phyloP scores from a whole-genome alignment of 2,888 invertebrate genomes.

The Drosophila rellima region DNA sequence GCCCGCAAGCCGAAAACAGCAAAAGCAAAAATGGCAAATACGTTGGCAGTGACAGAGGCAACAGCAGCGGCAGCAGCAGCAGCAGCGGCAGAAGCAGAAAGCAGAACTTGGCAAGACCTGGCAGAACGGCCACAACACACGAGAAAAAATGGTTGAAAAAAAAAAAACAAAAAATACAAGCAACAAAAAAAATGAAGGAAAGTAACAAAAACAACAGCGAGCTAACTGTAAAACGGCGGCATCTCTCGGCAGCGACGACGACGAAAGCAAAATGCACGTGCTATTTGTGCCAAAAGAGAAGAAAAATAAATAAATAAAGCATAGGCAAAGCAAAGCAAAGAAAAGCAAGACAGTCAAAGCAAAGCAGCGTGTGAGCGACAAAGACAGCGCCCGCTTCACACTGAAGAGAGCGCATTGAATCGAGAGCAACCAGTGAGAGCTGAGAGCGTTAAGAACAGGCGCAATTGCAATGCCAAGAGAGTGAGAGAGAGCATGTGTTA shows the following conservation, averaged over 20 bases:
- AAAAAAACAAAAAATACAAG: constrained; percentile 3
- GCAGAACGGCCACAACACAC: constrained; percentile 44
- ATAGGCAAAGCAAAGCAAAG: constrained; percentile 18
- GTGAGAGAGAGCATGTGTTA: constrained; percentile 27
- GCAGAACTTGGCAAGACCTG: constrained; percentile 46
- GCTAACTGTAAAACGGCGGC: constrained; percentile 29
- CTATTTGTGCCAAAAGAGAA: constrained; percentile 56
- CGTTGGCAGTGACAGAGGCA: constrained; percentile 43
- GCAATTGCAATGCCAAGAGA: constrained; percentile 39
- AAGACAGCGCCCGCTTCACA: constrained; percentile 3
- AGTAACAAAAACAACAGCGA: constrained; percentile 15
- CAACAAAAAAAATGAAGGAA: constrained; percentile 3
- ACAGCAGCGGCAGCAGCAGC: constrained; percentile 26
- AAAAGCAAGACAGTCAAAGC: neutral
- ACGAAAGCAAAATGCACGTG: constrained; percentile 68
- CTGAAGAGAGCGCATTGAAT: neutral
- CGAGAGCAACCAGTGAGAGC: constrained; percentile 4
- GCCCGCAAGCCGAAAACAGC: constrained; percentile 77
- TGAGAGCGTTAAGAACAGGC: constrained; percentile 20
- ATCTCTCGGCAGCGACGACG: constrained; percentile 27
- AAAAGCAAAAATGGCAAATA: constrained; percentile 70
- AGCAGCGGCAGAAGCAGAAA: constrained; percentile 30
- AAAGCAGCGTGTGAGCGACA: constrained; percentile 5
- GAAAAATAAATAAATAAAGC: constrained; percentile 51
- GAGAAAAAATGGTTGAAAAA: constrained; percentile 34